These are phyloP conservation scores for Eledone cirrhosa DNA, from an alignment of 2,888 invertebrate species.

Conservation along the genomic window DNA sequence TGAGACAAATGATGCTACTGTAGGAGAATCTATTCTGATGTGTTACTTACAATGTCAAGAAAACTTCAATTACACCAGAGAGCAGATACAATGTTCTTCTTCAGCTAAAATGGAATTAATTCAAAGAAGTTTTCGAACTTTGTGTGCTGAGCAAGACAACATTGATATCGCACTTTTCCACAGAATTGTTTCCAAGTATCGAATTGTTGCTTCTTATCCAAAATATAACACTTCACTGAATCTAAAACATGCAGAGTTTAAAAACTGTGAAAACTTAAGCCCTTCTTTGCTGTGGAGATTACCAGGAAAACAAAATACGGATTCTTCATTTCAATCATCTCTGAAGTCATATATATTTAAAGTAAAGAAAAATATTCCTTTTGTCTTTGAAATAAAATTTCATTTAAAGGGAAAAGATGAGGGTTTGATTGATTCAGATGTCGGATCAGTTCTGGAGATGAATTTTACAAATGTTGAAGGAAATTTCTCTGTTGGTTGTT, in stretches of 20 bases:
- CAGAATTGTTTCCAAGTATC: conserved; percentile 36
- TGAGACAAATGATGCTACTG: conserved; percentile 34
- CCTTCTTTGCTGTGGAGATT: background rate
- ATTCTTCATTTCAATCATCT: background rate
- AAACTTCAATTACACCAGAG: conserved; percentile 1
- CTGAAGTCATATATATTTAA: background rate
- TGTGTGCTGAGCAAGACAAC: conserved; percentile 52
- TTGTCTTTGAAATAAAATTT: conserved; percentile 39
- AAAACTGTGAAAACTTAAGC: background rate
- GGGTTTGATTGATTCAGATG: conserved; percentile 48
- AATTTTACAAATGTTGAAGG: conserved; percentile 37
- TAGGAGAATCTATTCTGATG: conserved; percentile 37
- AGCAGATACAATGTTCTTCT: background rate
- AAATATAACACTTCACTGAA: conserved; percentile 34
- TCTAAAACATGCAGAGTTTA: background rate
- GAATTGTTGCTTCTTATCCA: conserved; percentile 45
- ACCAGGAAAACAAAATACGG: background rate
- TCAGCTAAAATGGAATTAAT: conserved; percentile 24
- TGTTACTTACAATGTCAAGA: conserved; percentile 43
- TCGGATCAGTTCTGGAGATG: conserved; percentile 45
- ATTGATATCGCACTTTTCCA: conserved; percentile 48
- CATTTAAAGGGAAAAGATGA: conserved; percentile 44
- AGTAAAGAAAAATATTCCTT: background rate
- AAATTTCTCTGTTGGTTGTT: conserved; percentile 34
- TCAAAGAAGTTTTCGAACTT: conserved; percentile 41